phyloP scores from a whole-genome alignment of 2,113 vertebrate genomes.

The Plecturocebus donacophilus region DNA sequence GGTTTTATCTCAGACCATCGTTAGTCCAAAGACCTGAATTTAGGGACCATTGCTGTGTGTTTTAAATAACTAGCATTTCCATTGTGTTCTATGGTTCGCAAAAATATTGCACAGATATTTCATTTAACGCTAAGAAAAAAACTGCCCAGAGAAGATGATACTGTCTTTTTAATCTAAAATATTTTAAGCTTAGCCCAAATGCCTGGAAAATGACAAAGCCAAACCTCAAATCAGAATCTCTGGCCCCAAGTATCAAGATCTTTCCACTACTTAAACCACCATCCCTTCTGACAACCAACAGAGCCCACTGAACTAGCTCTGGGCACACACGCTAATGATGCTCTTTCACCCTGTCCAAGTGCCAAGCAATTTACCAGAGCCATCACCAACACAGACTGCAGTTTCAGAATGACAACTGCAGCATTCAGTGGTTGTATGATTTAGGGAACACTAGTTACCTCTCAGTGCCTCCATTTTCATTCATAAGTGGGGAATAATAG shows the following conservation, averaged over 20 bases:
- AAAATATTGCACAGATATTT: background rate
- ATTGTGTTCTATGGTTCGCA: background rate
- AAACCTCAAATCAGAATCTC: background rate
- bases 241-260: background rate
- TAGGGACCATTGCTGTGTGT: background rate
- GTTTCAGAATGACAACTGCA: background rate
- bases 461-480: background rate
- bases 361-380: too few relatives aligned
- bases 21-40: background rate
- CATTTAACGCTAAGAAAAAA: background rate
- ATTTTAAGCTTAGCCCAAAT: background rate
- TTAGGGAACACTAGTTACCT: accelerated
- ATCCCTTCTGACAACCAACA: background rate
- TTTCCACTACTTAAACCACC: background rate
- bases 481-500: background rate
- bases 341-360: background rate
- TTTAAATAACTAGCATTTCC: background rate
- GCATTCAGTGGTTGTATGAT: accelerated
- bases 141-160: background rate
- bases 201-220: background rate
- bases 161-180: background rate
- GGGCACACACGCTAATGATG: accelerated
- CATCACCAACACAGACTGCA: accelerated
- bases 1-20: background rate
- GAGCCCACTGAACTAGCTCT: too few relatives aligned